Evolutionary conservation across 2,797 vertebrate species (phyloP), one percentile per base, ranked within the genome.

Genomic region (Acanthis flammea): DNA sequence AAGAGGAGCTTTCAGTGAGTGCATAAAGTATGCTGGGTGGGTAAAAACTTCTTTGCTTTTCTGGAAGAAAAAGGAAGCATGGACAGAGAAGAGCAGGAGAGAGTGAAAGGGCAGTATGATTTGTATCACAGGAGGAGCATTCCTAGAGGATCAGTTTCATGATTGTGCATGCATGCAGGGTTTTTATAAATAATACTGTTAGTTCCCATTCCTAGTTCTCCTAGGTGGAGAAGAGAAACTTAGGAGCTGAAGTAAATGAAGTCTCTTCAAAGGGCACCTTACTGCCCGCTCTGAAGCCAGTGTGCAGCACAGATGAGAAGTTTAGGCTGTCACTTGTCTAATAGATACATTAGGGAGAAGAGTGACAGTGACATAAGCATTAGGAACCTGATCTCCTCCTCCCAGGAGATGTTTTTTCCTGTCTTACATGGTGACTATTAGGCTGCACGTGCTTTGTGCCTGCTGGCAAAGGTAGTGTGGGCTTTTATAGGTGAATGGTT

Each of bases 1-100:
- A 85, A 68, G 73, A n/a, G 92, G 77, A 39, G 79, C 74, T 85
- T 92, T 92, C 95, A 91, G 48, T 51, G 80, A 68, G 53, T 18
- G 60, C 65, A 47, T 92, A 5, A 86, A 91, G 62, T 62, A 4
- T 11, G 67, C 67, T 58, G 87, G 74, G 78, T 72, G 71, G 60
- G 23, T 71, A 71, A 84, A 80, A 62, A 13, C 33, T 35, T 12
- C 57, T 51, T 61, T 62, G 31, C 63, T 91, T 92, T 74, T 51
- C 67, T 23, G 51, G 14, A 55, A 33, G 25, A 8, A 82, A 85
- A 68, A 54, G 53, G 78, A 87, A 81, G 30, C 0, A 0, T 7
- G 51, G 62, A 41, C 0, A 0, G 66, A 62, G 92, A 45, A 58
- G 86, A 58, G 54, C 23, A 27, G 45, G 65, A 12, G 19, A 39